A percentile compares a stretch with the other conserved stretches of the same genome.
phyloP scores from a whole-genome alignment of 1,140 invertebrate genomes.

The Pristionchus pacificus region DNA sequence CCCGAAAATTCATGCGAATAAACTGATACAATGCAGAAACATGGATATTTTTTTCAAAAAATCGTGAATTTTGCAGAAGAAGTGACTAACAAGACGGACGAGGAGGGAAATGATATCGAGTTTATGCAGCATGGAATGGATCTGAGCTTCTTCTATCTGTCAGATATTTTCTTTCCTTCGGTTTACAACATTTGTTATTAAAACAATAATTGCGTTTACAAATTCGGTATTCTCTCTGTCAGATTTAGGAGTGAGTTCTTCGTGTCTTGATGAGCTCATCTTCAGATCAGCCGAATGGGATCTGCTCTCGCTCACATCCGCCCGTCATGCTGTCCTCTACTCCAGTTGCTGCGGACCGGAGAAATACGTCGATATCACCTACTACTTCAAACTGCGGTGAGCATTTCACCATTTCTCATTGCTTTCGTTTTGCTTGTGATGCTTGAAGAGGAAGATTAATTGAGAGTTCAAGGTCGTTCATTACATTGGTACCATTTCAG shows the following conservation, averaged over 20 bases:
- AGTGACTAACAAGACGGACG: constrained; percentile 34
- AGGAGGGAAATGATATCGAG: constrained; percentile 45
- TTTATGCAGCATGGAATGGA: constrained; percentile 57
- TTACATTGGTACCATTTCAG: no score
- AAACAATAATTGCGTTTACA: no score
- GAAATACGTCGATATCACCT: constrained; percentile 95
- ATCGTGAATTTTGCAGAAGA: constrained; percentile 45
- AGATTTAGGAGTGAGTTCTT: no score
- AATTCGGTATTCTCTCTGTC: no score
- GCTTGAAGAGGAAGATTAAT: no score
- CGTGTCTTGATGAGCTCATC: background rate
- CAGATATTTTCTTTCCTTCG: background rate
- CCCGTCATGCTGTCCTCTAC: constrained; percentile 52
- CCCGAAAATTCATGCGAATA: no score
- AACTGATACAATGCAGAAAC: no score
- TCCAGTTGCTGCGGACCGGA: constrained; percentile 62
- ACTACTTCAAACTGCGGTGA: constrained; percentile 65
- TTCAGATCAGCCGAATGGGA: constrained; percentile 89
- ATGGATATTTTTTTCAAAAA: no score
- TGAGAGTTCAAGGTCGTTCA: no score
- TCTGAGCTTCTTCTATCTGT: constrained; percentile 56
- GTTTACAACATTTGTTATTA: no score
- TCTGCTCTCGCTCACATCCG: constrained; percentile 67
- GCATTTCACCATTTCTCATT: background rate
- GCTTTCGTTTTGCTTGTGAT: constrained; percentile 77